A percentile compares a stretch with the other conserved stretches of the same genome.
Evolutionary conservation across 1,140 invertebrate species (phyloP).

Genomic region (Eulimnadia texana): DNA sequence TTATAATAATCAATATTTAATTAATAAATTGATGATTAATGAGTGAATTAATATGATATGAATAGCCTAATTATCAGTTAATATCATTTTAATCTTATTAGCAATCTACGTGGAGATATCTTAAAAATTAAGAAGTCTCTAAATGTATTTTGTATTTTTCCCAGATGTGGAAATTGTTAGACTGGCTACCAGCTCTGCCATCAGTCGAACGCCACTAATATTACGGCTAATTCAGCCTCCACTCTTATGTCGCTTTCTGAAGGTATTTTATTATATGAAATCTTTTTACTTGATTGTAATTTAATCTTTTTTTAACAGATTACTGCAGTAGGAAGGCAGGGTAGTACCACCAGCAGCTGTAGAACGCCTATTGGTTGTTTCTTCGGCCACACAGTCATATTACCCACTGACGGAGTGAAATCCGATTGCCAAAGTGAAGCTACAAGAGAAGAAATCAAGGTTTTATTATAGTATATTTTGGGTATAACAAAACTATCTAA

Average conservation of each 20-base stretch:
- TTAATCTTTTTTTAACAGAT: constrained; percentile 35
- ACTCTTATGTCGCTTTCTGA: constrained; percentile 71
- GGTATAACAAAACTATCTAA: constrained; percentile 22
- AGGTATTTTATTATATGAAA: constrained; percentile 37
- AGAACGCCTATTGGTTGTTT: constrained; percentile 82
- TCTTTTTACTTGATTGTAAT: constrained; percentile 6
- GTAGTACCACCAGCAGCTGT: constrained; percentile 74
- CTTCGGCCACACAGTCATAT: constrained; percentile 69
- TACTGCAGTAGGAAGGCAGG: constrained; percentile 73
- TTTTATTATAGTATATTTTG: constrained; percentile 10
- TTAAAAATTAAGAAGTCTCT: background rate
- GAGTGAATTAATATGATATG: too few species aligned
- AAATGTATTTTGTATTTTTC: background rate
- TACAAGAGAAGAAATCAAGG: constrained; percentile 12
- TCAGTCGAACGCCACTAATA: constrained; percentile 62
- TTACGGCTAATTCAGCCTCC: constrained; percentile 77
- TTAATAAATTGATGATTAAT: too few species aligned
- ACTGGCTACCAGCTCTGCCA: constrained; percentile 72
- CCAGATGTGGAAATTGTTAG: constrained; percentile 58
- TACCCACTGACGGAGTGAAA: constrained; percentile 48
- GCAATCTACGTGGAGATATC: too few species aligned
- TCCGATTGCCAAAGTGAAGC: constrained; percentile 23
- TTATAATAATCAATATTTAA: too few species aligned
- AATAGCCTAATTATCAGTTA: too few species aligned
- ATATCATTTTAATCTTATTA: too few species aligned